Percentiles rank a stretch among this genome's conserved stretches.
Evolutionary conservation across 2,113 vertebrate genomes (phyloP).

Genomic region (Apodemus sylvaticus): DNA sequence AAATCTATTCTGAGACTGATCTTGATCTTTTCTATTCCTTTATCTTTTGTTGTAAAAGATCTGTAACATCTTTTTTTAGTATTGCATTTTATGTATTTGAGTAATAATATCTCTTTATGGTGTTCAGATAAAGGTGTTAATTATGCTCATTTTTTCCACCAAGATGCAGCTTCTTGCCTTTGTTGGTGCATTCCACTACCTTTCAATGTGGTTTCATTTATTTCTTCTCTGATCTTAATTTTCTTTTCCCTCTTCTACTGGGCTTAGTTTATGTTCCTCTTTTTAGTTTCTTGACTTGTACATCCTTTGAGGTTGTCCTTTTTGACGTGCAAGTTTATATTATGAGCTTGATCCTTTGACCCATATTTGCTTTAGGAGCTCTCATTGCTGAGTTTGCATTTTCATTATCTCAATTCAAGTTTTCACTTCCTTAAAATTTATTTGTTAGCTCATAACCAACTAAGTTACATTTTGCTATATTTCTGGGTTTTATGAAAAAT

Average conservation of each 20-base stretch:
- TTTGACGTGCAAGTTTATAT: neutral
- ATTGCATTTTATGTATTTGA: neutral
- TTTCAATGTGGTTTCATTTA: neutral
- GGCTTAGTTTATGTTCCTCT: neutral
- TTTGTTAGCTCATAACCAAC: neutral
- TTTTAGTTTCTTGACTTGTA: neutral
- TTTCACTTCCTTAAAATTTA: neutral
- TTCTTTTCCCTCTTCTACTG: neutral
- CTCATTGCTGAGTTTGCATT: neutral
- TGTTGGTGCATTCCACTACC: neutral
- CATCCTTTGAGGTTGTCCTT: too few species aligned
- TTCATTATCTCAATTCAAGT: neutral
- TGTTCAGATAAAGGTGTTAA: neutral
- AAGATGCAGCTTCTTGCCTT: rapidly evolving
- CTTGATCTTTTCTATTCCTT: neutral
- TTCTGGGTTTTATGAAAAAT: neutral
- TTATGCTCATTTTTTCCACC: too few species aligned
- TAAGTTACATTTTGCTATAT: neutral
- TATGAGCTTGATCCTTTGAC: neutral
- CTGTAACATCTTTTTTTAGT: neutral
- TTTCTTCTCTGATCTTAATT: neutral
- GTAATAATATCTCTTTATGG: neutral
- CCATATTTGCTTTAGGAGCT: neutral
- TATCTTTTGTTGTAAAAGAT: neutral
- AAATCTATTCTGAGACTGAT: neutral